phyloP scores from a whole-genome alignment of 1,140 invertebrate genomes.

The Lepidurus apus region DNA sequence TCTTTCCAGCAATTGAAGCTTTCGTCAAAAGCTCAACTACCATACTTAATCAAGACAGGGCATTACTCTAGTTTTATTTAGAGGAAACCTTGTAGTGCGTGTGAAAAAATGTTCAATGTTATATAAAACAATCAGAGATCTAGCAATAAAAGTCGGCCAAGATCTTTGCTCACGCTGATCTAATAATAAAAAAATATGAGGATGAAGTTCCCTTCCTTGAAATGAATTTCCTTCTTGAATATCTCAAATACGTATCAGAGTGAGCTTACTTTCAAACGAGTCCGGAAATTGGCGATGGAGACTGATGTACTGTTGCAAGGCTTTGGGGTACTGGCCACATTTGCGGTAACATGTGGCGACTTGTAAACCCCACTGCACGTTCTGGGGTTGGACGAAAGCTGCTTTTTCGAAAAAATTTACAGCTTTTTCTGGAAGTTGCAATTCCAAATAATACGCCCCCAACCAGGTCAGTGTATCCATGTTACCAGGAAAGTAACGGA shows the following conservation, averaged over 20 bases:
- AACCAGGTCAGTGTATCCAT: constrained; percentile 86
- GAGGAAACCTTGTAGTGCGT: too few relatives aligned
- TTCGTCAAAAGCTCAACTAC: too few relatives aligned
- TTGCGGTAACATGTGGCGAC: constrained; percentile 76
- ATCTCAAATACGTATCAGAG: neutral
- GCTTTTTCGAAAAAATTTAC: constrained; percentile 82
- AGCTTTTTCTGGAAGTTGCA: constrained; percentile 84
- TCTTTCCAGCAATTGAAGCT: too few relatives aligned
- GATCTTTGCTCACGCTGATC: too few relatives aligned
- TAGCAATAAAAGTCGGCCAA: too few relatives aligned
- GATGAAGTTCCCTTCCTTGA: too few relatives aligned
- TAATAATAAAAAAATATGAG: too few relatives aligned
- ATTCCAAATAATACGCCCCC: constrained; percentile 83
- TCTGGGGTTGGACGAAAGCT: constrained; percentile 74
- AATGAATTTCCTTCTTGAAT: neutral
- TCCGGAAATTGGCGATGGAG: constrained; percentile 75
- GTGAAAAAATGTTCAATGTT: too few relatives aligned
- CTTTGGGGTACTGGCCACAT: constrained; percentile 76
- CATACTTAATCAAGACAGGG: too few relatives aligned
- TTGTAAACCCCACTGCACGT: constrained; percentile 77
- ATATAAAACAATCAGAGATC: too few relatives aligned
- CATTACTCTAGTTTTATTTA: too few relatives aligned
- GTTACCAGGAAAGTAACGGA: constrained; percentile 82
- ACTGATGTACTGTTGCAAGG: constrained; percentile 68
- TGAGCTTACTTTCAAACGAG: constrained; percentile 67